phyloP scores from a whole-genome alignment of 2,888 invertebrate species.

The Cancer borealis region DNA sequence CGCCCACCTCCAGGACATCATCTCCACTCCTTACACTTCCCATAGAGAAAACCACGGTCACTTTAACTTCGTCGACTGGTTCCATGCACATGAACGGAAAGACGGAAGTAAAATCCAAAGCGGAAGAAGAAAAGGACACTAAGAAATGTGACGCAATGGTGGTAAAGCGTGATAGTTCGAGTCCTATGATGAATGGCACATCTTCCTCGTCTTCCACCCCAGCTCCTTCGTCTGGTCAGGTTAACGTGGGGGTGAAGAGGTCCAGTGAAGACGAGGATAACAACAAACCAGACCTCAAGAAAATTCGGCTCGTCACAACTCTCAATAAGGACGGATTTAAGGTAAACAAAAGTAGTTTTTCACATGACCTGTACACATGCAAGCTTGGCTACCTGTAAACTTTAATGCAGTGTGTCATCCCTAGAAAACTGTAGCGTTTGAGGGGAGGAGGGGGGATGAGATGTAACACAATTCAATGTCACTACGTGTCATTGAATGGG shows the following conservation, averaged over 20 bases:
- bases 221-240: not conserved
- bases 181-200: not conserved
- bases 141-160: not conserved
- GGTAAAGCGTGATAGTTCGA: not conserved
- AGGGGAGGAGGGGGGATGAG: too few species aligned
- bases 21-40: not conserved
- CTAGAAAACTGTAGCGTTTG: too few species aligned
- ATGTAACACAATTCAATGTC: too few species aligned
- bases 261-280: constrained; percentile 55
- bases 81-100: constrained; percentile 14
- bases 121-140: not conserved
- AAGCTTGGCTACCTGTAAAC: too few species aligned
- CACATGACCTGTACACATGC: not conserved
- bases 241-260: constrained; percentile 46
- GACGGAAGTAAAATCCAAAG: not conserved
- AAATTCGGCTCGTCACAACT: constrained; percentile 49
- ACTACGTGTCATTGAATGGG: too few species aligned
- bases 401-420: too few species aligned
- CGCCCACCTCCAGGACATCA: constrained; percentile 39
- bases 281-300: constrained; percentile 66
- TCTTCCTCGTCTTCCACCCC: not conserved
- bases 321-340: constrained; percentile 17
- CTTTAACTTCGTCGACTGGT: constrained; percentile 24
- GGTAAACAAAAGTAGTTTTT: constrained; percentile 1
- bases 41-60: not conserved